These are phyloP conservation scores for Sternotherus odoratus DNA, from an alignment of 2,797 vertebrate genomes.

Conservation along the genomic window DNA sequence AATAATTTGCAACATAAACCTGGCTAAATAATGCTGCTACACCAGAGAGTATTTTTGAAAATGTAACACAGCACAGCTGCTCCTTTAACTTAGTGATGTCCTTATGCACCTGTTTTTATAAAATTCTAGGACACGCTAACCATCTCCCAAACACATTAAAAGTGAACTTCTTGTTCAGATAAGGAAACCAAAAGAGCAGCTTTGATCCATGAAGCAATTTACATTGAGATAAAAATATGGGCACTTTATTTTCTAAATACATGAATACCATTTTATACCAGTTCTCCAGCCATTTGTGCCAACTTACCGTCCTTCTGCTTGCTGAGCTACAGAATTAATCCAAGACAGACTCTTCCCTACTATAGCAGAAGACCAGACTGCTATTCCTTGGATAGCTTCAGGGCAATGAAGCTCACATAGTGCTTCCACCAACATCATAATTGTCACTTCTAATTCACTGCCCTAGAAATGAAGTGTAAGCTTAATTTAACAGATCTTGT, in stretches of 20 bases:
- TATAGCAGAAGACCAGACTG: constrained; percentile 90
- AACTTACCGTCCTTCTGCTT: constrained; percentile 94
- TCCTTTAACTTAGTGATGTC: neutral
- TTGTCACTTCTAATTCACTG: constrained; percentile 92
- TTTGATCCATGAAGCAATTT: neutral
- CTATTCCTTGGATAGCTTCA: constrained; percentile 96
- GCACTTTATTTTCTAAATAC: neutral
- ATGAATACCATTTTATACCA: neutral
- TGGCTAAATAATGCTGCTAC: neutral
- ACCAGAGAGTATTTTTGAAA: neutral
- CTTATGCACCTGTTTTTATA: neutral
- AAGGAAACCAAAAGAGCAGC: neutral
- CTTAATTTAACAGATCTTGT: neutral
- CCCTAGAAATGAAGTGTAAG: constrained; percentile 81
- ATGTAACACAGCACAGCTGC: neutral
- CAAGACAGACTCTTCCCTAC: constrained; percentile 91
- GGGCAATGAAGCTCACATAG: constrained; percentile 96
- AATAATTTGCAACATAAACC: neutral
- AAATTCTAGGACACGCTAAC: neutral
- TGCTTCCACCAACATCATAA: constrained; percentile 96
- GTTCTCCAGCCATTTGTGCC: neutral
- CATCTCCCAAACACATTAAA: neutral
- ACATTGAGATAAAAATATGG: neutral
- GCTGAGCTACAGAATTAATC: constrained; percentile 93
- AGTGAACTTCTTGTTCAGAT: neutral